These are phyloP conservation scores for Troides helena DNA, from an alignment of 2,888 invertebrate species.

Conservation along the genomic window DNA sequence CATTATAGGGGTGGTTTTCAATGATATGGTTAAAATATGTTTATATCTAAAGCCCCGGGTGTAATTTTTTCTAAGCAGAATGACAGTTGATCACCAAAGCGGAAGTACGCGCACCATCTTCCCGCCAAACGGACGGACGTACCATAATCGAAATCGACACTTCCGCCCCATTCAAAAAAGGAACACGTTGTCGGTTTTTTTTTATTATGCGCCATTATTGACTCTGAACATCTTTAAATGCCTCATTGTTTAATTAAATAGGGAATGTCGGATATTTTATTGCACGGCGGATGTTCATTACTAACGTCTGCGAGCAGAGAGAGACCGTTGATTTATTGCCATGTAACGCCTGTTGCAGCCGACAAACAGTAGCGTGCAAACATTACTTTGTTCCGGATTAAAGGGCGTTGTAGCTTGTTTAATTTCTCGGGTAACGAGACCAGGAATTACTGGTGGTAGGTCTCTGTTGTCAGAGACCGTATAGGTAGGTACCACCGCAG, in stretches of 20 bases:
- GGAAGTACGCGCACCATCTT: conserved; percentile 54
- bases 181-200: conserved; percentile 47
- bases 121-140: conserved; percentile 53
- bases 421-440: no score
- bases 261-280: conserved; percentile 33
- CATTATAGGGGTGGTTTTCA: no score
- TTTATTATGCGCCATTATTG: conserved; percentile 41
- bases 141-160: conserved; percentile 62
- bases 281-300: conserved; percentile 26
- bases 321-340: conserved; percentile 8
- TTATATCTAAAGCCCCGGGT: background rate
- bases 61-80: conserved; percentile 17
- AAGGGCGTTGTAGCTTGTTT: background rate
- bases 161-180: conserved; percentile 55
- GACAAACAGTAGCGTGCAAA: no score
- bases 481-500: no score
- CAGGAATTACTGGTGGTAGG: no score
- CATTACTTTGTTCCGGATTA: no score
- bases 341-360: background rate
- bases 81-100: conserved; percentile 34
- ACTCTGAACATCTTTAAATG: conserved; percentile 35
- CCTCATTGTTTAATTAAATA: conserved; percentile 38
- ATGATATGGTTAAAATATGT: background rate
- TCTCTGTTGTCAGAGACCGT: no score
- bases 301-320: conserved; percentile 15